These are phyloP conservation scores for Girardinichthys multiradiatus DNA, from an alignment of 2,113 vertebrate genomes.

Conservation along the genomic window DNA sequence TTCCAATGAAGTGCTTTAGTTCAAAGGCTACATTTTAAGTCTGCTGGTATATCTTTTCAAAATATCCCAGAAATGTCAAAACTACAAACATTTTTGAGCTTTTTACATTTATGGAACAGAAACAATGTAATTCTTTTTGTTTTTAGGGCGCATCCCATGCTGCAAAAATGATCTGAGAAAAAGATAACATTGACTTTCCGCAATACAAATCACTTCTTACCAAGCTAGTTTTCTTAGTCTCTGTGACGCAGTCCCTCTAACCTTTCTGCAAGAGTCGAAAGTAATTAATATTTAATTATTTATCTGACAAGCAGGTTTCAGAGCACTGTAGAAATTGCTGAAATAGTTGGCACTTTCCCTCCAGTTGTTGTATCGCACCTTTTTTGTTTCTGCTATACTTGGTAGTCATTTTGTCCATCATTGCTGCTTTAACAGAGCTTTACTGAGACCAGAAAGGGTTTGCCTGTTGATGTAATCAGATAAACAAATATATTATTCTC, in stretches of 20 bases:
- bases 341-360: conserved; percentile 25
- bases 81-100: neutral
- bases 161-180: neutral
- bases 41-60: no score
- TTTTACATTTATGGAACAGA: neutral
- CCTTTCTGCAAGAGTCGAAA: conserved; percentile 23
- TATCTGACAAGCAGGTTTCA: conserved; percentile 35
- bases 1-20: no score
- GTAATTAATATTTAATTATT: conserved; percentile 46
- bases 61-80: neutral
- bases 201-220: conserved; percentile 6
- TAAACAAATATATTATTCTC: no score
- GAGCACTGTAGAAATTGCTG: neutral
- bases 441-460: no score
- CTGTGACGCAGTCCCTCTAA: conserved; percentile 2
- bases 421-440: no score
- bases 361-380: conserved; percentile 2
- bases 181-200: neutral
- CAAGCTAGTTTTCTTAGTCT: neutral
- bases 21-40: no score
- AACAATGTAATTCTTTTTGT: neutral
- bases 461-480: no score
- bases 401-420: no score
- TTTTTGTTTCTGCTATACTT: neutral
- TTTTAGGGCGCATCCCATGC: conserved; percentile 7